Percentiles rank a stretch among this genome's conserved stretches.
These are phyloP conservation scores for Psittacula echo DNA, from an alignment of 2,797 vertebrate genomes.

Conservation along the genomic window DNA sequence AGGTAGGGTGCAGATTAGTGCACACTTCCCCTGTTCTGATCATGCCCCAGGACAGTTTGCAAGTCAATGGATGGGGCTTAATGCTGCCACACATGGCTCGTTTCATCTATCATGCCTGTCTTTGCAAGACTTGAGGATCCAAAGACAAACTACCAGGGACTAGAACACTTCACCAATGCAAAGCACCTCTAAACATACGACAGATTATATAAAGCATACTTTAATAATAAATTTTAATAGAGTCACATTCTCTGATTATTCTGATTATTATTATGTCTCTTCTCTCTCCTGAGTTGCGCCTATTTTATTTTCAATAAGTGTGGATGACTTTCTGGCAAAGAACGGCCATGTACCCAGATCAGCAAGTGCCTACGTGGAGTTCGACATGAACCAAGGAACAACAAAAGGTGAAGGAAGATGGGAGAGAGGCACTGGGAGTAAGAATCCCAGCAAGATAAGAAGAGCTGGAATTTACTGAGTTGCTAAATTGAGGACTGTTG, in stretches of 20 bases:
- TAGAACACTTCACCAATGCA: neutral
- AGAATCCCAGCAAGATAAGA: no score
- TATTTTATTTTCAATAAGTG: neutral
- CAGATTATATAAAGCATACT: neutral
- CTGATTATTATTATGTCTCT: neutral
- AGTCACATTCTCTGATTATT: neutral
- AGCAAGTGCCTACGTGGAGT: no score
- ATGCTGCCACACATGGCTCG: neutral
- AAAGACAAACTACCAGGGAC: neutral
- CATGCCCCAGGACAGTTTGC: no score
- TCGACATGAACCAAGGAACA: no score
- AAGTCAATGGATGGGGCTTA: neutral
- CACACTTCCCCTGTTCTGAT: neutral
- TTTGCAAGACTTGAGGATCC: neutral
- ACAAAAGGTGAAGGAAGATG: no score
- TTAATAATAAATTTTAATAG: slow-evolving; percentile 12
- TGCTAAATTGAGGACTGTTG: no score
- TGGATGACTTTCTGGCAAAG: no score
- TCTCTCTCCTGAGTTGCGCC: neutral
- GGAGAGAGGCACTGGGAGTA: no score
- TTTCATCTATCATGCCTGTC: no score
- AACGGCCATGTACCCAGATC: no score
- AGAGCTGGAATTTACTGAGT: no score
- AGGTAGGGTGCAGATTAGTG: no score
- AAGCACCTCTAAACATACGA: neutral